A percentile compares a stretch with the other conserved stretches of the same genome.
Evolutionary conservation across 2,113 vertebrate genomes (phyloP).

Genomic region (Ptychochromis oligacanthus): DNA sequence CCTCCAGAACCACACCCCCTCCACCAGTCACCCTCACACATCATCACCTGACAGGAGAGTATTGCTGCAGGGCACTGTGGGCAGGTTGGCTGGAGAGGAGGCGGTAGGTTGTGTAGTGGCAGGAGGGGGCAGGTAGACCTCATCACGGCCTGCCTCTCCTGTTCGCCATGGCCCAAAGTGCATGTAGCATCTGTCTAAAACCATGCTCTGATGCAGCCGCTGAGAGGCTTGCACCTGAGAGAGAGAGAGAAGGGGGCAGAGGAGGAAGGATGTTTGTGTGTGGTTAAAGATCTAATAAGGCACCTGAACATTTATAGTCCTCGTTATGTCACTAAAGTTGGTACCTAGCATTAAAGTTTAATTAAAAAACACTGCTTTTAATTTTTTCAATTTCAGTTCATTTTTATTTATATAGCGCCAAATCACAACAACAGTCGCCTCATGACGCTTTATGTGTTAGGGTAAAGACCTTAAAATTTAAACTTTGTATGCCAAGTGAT

Average conservation of each 20-base stretch:
- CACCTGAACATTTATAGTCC: neutral
- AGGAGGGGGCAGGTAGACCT: neutral
- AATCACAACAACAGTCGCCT: too few relatives aligned
- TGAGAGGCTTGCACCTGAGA: constrained; percentile 73
- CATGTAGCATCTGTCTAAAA: constrained; percentile 84
- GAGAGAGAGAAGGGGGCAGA: neutral
- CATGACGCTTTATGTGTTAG: too few relatives aligned
- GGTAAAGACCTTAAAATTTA: too few relatives aligned
- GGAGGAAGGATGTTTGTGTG: neutral
- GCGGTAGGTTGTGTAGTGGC: neutral
- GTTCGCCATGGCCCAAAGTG: constrained; percentile 63
- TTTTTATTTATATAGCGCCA: too few relatives aligned
- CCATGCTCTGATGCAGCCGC: constrained; percentile 79
- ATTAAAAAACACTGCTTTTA: neutral
- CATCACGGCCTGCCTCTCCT: constrained; percentile 32
- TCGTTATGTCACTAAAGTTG: neutral
- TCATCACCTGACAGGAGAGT: neutral
- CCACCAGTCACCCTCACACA: constrained; percentile 17
- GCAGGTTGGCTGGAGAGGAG: constrained; percentile 38
- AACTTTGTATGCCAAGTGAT: neutral
- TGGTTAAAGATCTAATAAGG: neutral
- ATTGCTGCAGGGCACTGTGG: constrained; percentile 1
- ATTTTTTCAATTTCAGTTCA: too few relatives aligned
- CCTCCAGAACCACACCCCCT: neutral
- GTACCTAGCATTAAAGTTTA: neutral